phyloP scores from a whole-genome alignment of 2,888 invertebrate genomes.

The Pedicia rivosa region DNA sequence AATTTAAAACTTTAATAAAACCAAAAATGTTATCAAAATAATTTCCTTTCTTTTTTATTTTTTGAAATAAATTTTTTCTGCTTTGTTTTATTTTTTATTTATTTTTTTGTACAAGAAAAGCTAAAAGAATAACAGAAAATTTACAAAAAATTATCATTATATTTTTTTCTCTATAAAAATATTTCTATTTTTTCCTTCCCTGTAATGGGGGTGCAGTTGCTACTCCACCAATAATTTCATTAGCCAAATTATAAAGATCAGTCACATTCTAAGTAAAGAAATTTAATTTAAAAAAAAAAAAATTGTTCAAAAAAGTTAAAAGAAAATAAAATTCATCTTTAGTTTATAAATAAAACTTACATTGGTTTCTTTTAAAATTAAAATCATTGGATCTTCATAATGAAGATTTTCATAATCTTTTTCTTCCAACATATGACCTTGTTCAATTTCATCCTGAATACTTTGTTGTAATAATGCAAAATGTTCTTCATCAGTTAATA shows the following conservation, averaged over 20 bases:
- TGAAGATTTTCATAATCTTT: constrained; percentile 37
- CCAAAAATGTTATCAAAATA: too few relatives aligned
- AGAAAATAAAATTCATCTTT: not conserved
- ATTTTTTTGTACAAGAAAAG: too few relatives aligned
- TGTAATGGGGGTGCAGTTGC: not conserved
- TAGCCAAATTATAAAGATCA: constrained; percentile 41
- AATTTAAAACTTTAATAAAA: too few relatives aligned
- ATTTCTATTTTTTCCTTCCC: too few relatives aligned
- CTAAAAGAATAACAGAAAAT: too few relatives aligned
- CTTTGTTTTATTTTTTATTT: too few relatives aligned
- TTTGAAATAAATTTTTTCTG: too few relatives aligned
- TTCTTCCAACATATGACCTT: constrained; percentile 34
- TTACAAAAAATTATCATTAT: too few relatives aligned
- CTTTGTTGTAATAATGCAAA: too few relatives aligned
- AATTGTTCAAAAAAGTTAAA: not conserved
- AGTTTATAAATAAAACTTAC: constrained; percentile 21
- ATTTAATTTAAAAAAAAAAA: not conserved
- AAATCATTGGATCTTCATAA: constrained; percentile 38
- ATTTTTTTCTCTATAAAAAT: too few relatives aligned
- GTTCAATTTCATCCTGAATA: constrained; percentile 24
- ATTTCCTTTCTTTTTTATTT: too few relatives aligned
- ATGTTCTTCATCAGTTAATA: constrained; percentile 1
- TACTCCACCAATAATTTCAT: constrained; percentile 35
- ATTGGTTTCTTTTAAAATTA: constrained; percentile 33
- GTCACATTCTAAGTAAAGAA: constrained; percentile 36